Percentiles rank a stretch among this genome's conserved stretches.
phyloP scores from a whole-genome alignment of 2,797 vertebrate species.

The Myiotriccus ornatus region DNA sequence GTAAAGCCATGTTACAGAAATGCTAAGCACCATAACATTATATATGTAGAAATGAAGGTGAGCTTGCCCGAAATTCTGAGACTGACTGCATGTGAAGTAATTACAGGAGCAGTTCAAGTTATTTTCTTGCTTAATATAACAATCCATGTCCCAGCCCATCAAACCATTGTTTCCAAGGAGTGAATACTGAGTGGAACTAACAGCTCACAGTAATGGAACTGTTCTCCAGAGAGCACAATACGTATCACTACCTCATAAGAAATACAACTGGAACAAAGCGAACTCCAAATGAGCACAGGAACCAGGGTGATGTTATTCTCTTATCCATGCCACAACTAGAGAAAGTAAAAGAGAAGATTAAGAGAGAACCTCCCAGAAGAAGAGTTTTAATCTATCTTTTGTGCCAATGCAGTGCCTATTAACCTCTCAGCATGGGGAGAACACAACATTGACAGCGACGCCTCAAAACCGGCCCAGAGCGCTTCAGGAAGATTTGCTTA shows the following conservation, averaged over 20 bases:
- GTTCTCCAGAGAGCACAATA: conserved; percentile 1
- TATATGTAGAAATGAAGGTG: background rate
- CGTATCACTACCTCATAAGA: conserved; percentile 11
- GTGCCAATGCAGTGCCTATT: background rate
- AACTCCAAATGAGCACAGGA: conserved; percentile 10
- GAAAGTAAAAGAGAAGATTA: conserved; percentile 28
- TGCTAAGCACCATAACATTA: conserved; percentile 1
- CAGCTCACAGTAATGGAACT: conserved; percentile 23
- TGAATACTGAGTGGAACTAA: conserved; percentile 50
- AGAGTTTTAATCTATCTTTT: background rate
- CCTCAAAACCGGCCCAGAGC: background rate
- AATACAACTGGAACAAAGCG: conserved; percentile 4
- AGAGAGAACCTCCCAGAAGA: conserved; percentile 25
- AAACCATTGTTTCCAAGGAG: conserved; percentile 44
- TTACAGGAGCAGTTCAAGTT: conserved; percentile 39
- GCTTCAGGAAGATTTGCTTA: background rate
- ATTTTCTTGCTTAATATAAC: conserved; percentile 61
- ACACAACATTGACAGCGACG: background rate
- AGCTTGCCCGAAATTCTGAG: conserved; percentile 34
- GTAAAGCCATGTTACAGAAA: conserved; percentile 30
- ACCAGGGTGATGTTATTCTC: conserved; percentile 16
- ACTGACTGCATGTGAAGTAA: background rate
- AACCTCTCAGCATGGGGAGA: background rate
- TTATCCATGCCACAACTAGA: conserved; percentile 8
- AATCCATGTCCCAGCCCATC: conserved; percentile 23